Evolutionary conservation across 2,888 invertebrate species (phyloP), one percentile per base, ranked within the genome.

Genomic region (Oligia strigilis): DNA sequence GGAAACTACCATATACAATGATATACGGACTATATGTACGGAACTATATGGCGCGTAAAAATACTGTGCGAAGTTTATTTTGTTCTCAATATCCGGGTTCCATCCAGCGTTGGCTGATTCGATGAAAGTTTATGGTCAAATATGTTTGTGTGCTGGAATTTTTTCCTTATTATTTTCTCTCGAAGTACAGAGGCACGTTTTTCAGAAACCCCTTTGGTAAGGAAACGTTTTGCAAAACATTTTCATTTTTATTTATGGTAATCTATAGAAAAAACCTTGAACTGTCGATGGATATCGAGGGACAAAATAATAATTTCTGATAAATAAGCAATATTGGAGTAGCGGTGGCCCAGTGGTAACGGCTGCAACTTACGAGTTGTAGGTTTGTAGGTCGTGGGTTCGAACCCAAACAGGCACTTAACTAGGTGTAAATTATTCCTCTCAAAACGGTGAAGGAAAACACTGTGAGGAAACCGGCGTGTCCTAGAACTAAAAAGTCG

Each of bases 111-210:
- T 78, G 84, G 80, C 74, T 78, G 79, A 84, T 78, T 81, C 82
- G 65, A 82, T 82, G 70, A 86, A 86, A 82, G 55, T 84, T 88
- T 75, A 79, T 86, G 73, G 80, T 72, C 72, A 74, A 73, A 72
- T 74, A 81, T 72, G 64, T 75, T 55, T 79, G 67, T 69, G 40
- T 55, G 65, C 69, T 73, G 71, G 46, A 76, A 40, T 71, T 58
- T 83, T 40, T 81, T 72, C 76, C 76, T 78, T 87, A 77, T 81
- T 88, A 82, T 86, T 85, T 82, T 84, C 52, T 60, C 60, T 14
- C 40, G 55, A 71, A 67, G 82, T 80, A 67, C 71, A 49, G 65
- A 58, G 67, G 60, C 66, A 70, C 43, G 19, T 74, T 52, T 78
- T 40, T 17, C 29, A 52, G 52, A 46, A 77, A 77, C 58, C 55